These are phyloP conservation scores for Saccostrea cuccullata DNA, from an alignment of 1,140 invertebrate genomes.

Conservation along the genomic window DNA sequence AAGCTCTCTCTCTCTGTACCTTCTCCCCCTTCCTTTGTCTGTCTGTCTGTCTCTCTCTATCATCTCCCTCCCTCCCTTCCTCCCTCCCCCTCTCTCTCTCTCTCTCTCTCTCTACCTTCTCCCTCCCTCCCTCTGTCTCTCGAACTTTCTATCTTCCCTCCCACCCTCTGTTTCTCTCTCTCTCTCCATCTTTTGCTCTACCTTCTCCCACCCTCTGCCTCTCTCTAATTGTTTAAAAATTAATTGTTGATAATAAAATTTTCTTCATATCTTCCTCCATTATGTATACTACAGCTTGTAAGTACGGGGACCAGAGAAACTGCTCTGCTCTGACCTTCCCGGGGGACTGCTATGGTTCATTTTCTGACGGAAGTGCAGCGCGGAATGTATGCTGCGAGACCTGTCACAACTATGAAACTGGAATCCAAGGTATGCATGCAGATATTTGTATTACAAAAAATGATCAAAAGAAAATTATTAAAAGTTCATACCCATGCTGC, in stretches of 20 bases:
- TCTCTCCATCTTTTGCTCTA: neutral
- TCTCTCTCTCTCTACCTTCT: neutral
- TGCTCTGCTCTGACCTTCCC: conserved; percentile 9
- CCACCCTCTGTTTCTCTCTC: too few relatives aligned
- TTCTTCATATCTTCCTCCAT: neutral
- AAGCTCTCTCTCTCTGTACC: neutral
- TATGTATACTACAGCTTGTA: neutral
- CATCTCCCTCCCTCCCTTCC: neutral
- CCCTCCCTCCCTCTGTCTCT: neutral
- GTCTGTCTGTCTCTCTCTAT: too few relatives aligned
- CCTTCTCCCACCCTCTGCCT: neutral
- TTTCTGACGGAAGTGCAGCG: neutral
- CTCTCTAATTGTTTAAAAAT: neutral
- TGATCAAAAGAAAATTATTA: too few relatives aligned
- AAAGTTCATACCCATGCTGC: too few relatives aligned
- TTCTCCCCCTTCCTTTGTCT: too few relatives aligned
- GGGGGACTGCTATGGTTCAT: neutral
- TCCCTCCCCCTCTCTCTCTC: neutral
- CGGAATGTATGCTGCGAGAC: neutral
- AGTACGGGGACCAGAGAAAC: conserved; percentile 11
- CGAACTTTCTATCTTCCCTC: too few relatives aligned
- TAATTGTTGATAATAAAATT: neutral
- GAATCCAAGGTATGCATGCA: neutral
- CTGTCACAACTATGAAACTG: conserved; percentile 1
- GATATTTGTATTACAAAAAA: neutral